A percentile compares a stretch with the other conserved stretches of the same genome.
Conservation (phyloP, 2,797 vertebrate species). For the Todus mexicanus region DNA sequence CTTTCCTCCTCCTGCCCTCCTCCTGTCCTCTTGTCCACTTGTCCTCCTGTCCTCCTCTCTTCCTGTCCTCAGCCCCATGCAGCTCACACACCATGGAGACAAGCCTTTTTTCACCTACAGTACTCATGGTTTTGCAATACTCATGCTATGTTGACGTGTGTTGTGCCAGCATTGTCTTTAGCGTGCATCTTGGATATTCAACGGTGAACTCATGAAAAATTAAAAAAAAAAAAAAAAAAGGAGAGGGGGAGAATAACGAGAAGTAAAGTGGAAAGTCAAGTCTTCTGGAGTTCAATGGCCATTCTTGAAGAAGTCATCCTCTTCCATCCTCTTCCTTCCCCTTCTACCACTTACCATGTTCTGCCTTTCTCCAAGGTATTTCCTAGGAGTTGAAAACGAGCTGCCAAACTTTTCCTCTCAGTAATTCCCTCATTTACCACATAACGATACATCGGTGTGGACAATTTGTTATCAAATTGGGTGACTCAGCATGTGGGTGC, state of each 20-base stretch:
- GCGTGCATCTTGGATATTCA: background rate
- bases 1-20: background rate
- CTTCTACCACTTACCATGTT: rapidly evolving
- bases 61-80: background rate
- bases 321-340: background rate
- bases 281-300: background rate
- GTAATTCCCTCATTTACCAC: background rate
- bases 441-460: rapidly evolving
- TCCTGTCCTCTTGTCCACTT: background rate
- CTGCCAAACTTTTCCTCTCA: background rate
- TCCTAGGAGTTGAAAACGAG: background rate
- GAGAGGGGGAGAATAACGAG: background rate
- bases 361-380: background rate
- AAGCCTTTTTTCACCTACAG: background rate
- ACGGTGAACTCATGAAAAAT: background rate
- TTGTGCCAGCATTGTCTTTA: rapidly evolving
- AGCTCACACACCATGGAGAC: background rate
- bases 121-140: background rate
- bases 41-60: background rate
- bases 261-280: background rate
- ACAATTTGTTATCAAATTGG: background rate
- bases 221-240: background rate
- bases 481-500: background rate
- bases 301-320: background rate
- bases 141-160: rapidly evolving